Evolutionary conservation across 1,140 invertebrate species (phyloP).

Genomic region (Panulirus ornatus): DNA sequence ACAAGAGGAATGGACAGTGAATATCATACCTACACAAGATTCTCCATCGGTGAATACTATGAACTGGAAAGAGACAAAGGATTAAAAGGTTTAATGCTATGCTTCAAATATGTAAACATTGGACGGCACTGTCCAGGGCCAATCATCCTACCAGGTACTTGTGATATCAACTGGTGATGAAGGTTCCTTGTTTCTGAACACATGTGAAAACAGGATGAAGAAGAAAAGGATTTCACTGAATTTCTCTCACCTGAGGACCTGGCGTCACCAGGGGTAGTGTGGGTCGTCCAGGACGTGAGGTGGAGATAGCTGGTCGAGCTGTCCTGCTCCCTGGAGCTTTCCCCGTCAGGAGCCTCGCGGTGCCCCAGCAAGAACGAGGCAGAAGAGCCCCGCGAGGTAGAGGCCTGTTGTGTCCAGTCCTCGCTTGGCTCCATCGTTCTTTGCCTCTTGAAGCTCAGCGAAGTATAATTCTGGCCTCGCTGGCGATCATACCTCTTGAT

Average conservation of each 20-base stretch:
- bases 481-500: constrained; percentile 40
- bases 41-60: too few relatives aligned
- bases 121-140: too few relatives aligned
- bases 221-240: too few relatives aligned
- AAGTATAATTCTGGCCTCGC: not conserved
- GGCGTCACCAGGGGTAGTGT: not conserved
- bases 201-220: too few relatives aligned
- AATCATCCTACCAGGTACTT: too few relatives aligned
- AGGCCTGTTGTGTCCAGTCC: constrained; percentile 4
- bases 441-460: constrained; percentile 18
- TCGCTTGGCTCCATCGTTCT: not conserved
- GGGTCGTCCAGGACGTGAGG: not conserved
- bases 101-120: too few relatives aligned
- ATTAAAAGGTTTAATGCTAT: too few relatives aligned
- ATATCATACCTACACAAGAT: too few relatives aligned
- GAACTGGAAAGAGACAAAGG: too few relatives aligned
- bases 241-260: constrained; percentile 50
- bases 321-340: not conserved
- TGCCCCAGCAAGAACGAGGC: not conserved
- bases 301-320: not conserved
- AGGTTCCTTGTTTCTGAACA: too few relatives aligned
- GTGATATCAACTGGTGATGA: too few relatives aligned
- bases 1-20: too few relatives aligned
- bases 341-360: not conserved
- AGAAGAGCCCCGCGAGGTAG: not conserved